A percentile compares a stretch with the other conserved stretches of the same genome.
These are phyloP conservation scores for Nephrotoma appendiculata DNA, from an alignment of 2,888 invertebrate genomes.

Conservation along the genomic window DNA sequence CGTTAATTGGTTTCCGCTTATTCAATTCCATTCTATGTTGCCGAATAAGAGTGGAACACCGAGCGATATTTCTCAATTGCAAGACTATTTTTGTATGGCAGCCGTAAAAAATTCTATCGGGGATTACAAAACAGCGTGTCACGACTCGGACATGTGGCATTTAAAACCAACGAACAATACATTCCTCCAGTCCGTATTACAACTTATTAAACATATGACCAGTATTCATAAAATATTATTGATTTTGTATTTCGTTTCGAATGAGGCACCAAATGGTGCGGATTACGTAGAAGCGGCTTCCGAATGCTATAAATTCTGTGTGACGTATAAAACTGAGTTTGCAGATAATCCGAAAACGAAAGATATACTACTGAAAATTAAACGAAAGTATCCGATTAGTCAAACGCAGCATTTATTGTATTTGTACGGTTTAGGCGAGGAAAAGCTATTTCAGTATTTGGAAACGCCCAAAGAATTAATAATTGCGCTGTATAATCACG, in stretches of 20 bases:
- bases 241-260: slow-evolving; percentile 29
- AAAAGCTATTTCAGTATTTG: slow-evolving; percentile 25
- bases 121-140: slow-evolving; percentile 24
- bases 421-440: slow-evolving; percentile 26
- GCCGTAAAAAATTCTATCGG: slow-evolving; percentile 30
- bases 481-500: slow-evolving; percentile 25
- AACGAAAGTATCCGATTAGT: slow-evolving; percentile 28
- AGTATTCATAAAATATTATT: slow-evolving; percentile 24
- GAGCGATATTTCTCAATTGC: slow-evolving; percentile 21
- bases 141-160: slow-evolving; percentile 24
- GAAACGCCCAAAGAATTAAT: slow-evolving; percentile 28
- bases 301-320: slow-evolving; percentile 29
- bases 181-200: slow-evolving; percentile 29
- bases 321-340: slow-evolving; percentile 19
- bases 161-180: slow-evolving; percentile 31
- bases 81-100: slow-evolving; percentile 29
- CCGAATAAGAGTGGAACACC: slow-evolving; percentile 18
- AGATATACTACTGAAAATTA: slow-evolving; percentile 25
- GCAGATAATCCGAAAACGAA: slow-evolving; percentile 16
- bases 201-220: slow-evolving; percentile 24
- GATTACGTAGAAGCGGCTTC: slow-evolving; percentile 31
- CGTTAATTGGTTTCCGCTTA: slow-evolving; percentile 31
- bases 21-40: slow-evolving; percentile 25
- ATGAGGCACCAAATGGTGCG: slow-evolving; percentile 29
- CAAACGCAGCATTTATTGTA: slow-evolving; percentile 30